Percentiles rank a stretch among this genome's conserved stretches.
These are phyloP conservation scores for Hydraecia micacea DNA, from an alignment of 2,888 invertebrate genomes.

Conservation along the genomic window DNA sequence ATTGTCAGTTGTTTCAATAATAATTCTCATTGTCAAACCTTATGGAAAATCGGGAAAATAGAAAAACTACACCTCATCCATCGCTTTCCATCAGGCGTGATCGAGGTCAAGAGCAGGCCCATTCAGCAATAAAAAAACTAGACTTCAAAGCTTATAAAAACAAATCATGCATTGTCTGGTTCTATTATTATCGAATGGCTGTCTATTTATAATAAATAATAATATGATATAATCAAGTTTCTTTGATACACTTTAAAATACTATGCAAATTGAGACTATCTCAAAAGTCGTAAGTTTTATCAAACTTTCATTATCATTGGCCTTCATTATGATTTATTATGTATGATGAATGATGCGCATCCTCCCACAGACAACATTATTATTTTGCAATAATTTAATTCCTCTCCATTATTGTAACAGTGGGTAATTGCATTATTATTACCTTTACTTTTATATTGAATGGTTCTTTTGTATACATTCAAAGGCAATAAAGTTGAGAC, in stretches of 20 bases:
- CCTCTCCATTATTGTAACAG: slow-evolving; percentile 17
- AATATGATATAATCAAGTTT: neutral
- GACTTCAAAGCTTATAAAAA: neutral
- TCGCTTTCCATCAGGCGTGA: too few species aligned
- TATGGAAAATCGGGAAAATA: neutral
- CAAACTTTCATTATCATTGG: slow-evolving; percentile 33
- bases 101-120: too few species aligned
- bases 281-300: slow-evolving; percentile 3
- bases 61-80: neutral
- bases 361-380: slow-evolving; percentile 30
- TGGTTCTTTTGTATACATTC: neutral
- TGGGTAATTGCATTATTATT: slow-evolving; percentile 10
- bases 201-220: too few species aligned
- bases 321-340: slow-evolving; percentile 43
- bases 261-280: neutral
- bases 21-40: neutral
- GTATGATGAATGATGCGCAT: slow-evolving; percentile 22
- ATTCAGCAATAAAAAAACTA: too few species aligned
- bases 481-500: neutral
- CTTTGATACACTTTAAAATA: slow-evolving; percentile 7
- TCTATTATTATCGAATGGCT: neutral
- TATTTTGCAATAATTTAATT: slow-evolving; percentile 45
- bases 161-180: neutral
- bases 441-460: slow-evolving; percentile 17
- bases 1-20: neutral